Percentiles rank a stretch among this genome's conserved stretches.
These are phyloP conservation scores for Chunga burmeisteri DNA, from an alignment of 2,113 vertebrate species.

Conservation along the genomic window DNA sequence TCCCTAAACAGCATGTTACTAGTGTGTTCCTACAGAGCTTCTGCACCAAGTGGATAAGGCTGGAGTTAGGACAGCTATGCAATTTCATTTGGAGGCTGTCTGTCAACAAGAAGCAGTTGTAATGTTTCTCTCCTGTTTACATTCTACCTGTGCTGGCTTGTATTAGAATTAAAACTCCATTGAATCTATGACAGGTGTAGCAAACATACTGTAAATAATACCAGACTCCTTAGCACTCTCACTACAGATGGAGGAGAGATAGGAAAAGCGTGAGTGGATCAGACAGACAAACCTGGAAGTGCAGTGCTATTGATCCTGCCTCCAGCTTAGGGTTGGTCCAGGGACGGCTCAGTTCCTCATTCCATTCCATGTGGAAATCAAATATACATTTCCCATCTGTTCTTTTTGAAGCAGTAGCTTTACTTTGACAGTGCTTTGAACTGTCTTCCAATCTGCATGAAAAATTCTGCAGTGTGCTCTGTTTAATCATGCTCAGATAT, in stretches of 20 bases:
- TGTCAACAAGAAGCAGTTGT: constrained; percentile 26
- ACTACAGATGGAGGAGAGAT: constrained; percentile 29
- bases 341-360: constrained; percentile 28
- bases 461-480: constrained; percentile 12
- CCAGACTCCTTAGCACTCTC: constrained; percentile 28
- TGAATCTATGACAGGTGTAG: constrained; percentile 54
- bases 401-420: constrained; percentile 50
- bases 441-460: constrained; percentile 4
- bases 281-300: constrained; percentile 31
- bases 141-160: constrained; percentile 60
- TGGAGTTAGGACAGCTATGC: neutral
- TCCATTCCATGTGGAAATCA: constrained; percentile 18
- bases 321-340: constrained; percentile 4
- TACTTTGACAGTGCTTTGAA: constrained; percentile 56
- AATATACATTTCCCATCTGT: constrained; percentile 40
- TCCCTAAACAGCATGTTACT: neutral
- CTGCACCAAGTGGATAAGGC: neutral
- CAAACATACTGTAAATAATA: constrained; percentile 43
- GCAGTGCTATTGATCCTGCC: neutral
- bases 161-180: constrained; percentile 18
- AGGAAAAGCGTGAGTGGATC: neutral
- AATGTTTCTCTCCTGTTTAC: constrained; percentile 40
- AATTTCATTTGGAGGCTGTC: neutral
- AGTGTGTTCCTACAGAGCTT: neutral
- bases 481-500: constrained; percentile 58